A percentile compares a stretch with the other conserved stretches of the same genome.
These are phyloP conservation scores for Rhabdomys pumilio DNA, from an alignment of 2,797 vertebrate genomes.

Conservation along the genomic window DNA sequence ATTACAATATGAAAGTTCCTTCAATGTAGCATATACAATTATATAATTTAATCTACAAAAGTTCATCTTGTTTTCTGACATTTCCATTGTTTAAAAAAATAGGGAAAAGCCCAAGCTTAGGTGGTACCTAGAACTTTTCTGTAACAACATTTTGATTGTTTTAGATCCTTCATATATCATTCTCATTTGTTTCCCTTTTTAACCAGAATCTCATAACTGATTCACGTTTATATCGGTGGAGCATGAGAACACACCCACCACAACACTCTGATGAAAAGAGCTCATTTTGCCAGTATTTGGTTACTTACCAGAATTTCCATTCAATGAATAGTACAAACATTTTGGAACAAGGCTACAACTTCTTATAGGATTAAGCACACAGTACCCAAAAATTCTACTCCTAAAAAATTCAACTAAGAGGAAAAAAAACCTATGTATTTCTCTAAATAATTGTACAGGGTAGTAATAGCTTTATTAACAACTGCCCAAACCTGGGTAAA, in stretches of 20 bases:
- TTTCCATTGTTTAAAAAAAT: conserved; percentile 91
- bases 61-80: conserved; percentile 90
- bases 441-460: background rate
- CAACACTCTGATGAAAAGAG: background rate
- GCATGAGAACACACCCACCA: background rate
- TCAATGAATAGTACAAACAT: background rate
- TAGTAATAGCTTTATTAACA: background rate
- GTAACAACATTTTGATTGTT: conserved; percentile 90
- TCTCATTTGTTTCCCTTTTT: conserved; percentile 93
- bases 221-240: conserved; percentile 94
- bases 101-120: conserved; percentile 89
- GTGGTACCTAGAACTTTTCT: conserved; percentile 92
- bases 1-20: conserved; percentile 88
- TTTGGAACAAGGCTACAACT: background rate
- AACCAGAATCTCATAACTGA: conserved; percentile 94
- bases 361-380: conserved; percentile 16
- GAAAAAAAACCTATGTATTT: background rate
- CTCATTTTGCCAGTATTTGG: background rate
- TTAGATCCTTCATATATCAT: conserved; percentile 90
- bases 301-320: background rate
- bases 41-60: conserved; percentile 90
- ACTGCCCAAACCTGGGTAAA: background rate
- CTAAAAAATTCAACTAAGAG: conserved; percentile 12
- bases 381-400: conserved; percentile 25
- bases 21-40: conserved; percentile 88